These are phyloP conservation scores for Geotrypetes seraphini DNA, from an alignment of 2,797 vertebrate species.

Conservation along the genomic window DNA sequence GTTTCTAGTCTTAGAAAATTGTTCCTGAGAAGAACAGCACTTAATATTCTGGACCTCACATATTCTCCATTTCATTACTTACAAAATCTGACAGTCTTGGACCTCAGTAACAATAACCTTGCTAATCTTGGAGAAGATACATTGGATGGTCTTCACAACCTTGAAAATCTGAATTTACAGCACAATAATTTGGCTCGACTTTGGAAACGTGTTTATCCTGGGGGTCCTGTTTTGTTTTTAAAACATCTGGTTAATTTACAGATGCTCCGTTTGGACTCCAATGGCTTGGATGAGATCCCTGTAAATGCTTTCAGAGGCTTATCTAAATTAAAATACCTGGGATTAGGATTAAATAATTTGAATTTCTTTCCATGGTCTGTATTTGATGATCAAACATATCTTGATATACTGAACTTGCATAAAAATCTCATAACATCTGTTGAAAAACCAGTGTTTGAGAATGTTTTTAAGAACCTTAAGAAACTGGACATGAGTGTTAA, in stretches of 20 bases:
- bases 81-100: conserved; percentile 65
- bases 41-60: conserved; percentile 43
- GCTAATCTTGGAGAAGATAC: conserved; percentile 67
- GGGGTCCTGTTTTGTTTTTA: conserved; percentile 76
- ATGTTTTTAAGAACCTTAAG: conserved; percentile 59
- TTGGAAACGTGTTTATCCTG: conserved; percentile 80
- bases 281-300: conserved; percentile 88
- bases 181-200: conserved; percentile 89
- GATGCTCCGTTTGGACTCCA: conserved; percentile 69
- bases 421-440: conserved; percentile 85
- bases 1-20: conserved; percentile 64
- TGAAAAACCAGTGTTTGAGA: conserved; percentile 61
- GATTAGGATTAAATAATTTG: conserved; percentile 71
- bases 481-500: conserved; percentile 71
- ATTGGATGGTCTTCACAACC: conserved; percentile 60
- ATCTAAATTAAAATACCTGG: conserved; percentile 52
- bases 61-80: conserved; percentile 73
- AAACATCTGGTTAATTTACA: conserved; percentile 48
- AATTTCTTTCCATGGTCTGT: conserved; percentile 58
- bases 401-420: conserved; percentile 61
- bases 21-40: conserved; percentile 63
- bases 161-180: conserved; percentile 74
- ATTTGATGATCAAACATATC: conserved; percentile 64
- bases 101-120: conserved; percentile 92
- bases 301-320: conserved; percentile 55